Percentiles rank a stretch among this genome's conserved stretches.
These are phyloP conservation scores for Aphidius ervi DNA, from an alignment of 1,140 invertebrate species.

Conservation along the genomic window DNA sequence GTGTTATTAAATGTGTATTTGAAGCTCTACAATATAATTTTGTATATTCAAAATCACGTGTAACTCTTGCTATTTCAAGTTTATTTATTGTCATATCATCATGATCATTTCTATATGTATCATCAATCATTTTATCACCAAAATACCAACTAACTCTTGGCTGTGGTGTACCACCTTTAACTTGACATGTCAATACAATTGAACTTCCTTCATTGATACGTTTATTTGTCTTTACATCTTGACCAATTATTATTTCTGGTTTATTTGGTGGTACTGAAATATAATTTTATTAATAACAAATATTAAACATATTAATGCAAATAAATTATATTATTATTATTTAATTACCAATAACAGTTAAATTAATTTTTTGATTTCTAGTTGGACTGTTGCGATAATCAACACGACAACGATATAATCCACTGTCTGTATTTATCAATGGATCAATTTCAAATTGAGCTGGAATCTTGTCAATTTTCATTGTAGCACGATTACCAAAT, in stretches of 20 bases:
- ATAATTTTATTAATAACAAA: not conserved
- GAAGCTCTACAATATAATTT: slow-evolving; percentile 49
- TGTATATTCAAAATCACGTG: slow-evolving; percentile 44
- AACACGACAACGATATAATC: slow-evolving; percentile 69
- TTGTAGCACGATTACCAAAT: slow-evolving; percentile 59
- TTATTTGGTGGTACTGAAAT: slow-evolving; percentile 75
- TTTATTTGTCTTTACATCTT: slow-evolving; percentile 67
- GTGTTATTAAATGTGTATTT: slow-evolving; percentile 53
- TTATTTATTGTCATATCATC: slow-evolving; percentile 40
- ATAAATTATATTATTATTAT: not conserved
- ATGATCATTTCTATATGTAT: slow-evolving; percentile 30
- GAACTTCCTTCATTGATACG: slow-evolving; percentile 63
- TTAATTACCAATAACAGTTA: slow-evolving; percentile 67
- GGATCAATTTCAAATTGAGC: slow-evolving; percentile 56
- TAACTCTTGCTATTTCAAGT: slow-evolving; percentile 39
- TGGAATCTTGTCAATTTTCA: slow-evolving; percentile 54
- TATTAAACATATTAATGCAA: too few species aligned
- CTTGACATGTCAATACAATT: slow-evolving; percentile 62
- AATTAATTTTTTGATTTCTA: slow-evolving; percentile 66
- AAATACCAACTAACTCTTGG: slow-evolving; percentile 48
- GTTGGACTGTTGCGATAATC: slow-evolving; percentile 71
- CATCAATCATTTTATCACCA: slow-evolving; percentile 34
- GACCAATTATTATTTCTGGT: slow-evolving; percentile 73
- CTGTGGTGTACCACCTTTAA: slow-evolving; percentile 56
- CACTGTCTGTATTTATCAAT: slow-evolving; percentile 61